These are phyloP conservation scores for Pseudochromis fuscus DNA, from an alignment of 2,797 vertebrate species.

Conservation along the genomic window DNA sequence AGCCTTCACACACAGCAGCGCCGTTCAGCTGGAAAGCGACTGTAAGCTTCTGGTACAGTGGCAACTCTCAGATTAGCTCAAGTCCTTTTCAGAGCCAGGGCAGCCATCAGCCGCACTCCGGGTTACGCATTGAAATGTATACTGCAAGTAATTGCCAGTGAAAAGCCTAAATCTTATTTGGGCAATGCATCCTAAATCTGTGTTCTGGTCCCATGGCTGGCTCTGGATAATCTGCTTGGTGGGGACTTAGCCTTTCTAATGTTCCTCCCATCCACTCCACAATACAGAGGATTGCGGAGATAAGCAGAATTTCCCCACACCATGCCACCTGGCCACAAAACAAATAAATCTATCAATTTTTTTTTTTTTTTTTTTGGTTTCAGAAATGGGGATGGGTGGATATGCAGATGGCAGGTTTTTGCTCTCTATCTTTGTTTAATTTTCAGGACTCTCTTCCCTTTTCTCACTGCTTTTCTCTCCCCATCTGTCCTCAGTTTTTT, in stretches of 20 bases:
- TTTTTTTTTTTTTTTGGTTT: too few relatives aligned
- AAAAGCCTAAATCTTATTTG: slow-evolving; percentile 80
- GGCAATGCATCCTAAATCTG: slow-evolving; percentile 77
- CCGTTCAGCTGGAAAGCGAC: slow-evolving; percentile 47
- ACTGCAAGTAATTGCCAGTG: slow-evolving; percentile 77
- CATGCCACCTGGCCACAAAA: slow-evolving; percentile 42
- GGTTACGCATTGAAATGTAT: slow-evolving; percentile 66
- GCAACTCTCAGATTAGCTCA: slow-evolving; percentile 66
- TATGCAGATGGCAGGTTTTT: slow-evolving; percentile 38
- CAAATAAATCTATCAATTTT: slow-evolving; percentile 53
- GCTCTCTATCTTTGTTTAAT: slow-evolving; percentile 29
- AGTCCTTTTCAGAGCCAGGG: slow-evolving; percentile 62
- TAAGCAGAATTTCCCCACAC: slow-evolving; percentile 56
- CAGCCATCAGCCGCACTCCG: slow-evolving; percentile 44
- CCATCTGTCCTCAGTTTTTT: slow-evolving; percentile 19
- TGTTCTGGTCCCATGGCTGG: slow-evolving; percentile 66
- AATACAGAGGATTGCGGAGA: slow-evolving; percentile 62
- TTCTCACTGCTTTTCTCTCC: background rate
- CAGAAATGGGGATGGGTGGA: slow-evolving; percentile 39
- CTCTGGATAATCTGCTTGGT: slow-evolving; percentile 78
- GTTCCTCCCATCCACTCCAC: slow-evolving; percentile 59
- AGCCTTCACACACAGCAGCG: slow-evolving; percentile 29
- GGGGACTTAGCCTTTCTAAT: slow-evolving; percentile 71
- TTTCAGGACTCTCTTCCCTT: slow-evolving; percentile 1
- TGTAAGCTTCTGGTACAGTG: slow-evolving; percentile 52